These are phyloP conservation scores for Herminia tarsipennalis DNA, from an alignment of 2,888 invertebrate species.

Conservation along the genomic window DNA sequence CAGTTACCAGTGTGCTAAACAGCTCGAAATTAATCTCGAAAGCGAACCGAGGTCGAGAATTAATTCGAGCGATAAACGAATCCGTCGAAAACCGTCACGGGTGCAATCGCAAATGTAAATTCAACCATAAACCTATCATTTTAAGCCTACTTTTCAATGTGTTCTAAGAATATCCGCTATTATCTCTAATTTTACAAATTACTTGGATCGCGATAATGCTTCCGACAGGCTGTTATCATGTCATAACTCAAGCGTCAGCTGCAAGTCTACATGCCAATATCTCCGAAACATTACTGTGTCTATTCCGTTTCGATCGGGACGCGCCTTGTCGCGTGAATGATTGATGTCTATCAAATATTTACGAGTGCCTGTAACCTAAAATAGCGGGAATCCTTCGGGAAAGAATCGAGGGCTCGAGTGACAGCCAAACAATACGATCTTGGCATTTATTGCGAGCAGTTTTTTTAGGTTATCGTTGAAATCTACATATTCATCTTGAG, in stretches of 20 bases:
- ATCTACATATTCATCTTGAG: conserved; percentile 43
- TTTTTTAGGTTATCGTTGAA: conserved; percentile 31
- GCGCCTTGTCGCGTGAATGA: conserved; percentile 43
- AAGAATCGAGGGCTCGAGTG: conserved; percentile 35
- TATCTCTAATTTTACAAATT: conserved; percentile 61
- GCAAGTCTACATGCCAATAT: conserved; percentile 53
- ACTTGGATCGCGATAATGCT: conserved; percentile 49
- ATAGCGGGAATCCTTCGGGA: conserved; percentile 35
- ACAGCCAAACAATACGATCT: conserved; percentile 41
- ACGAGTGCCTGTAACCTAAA: conserved; percentile 33
- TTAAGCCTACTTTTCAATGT: conserved; percentile 19
- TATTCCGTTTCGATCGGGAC: conserved; percentile 19
- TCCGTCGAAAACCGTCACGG: conserved; percentile 43
- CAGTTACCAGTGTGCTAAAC: conserved; percentile 55
- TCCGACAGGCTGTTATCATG: conserved; percentile 51
- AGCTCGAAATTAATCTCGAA: conserved; percentile 62
- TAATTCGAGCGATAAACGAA: conserved; percentile 64
- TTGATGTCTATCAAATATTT: conserved; percentile 53
- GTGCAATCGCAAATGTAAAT: conserved; percentile 4
- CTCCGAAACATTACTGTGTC: conserved; percentile 23
- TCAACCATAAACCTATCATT: conserved; percentile 20
- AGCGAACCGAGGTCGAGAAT: conserved; percentile 58
- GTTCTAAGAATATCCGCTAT: conserved; percentile 30
- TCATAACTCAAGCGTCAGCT: conserved; percentile 59
- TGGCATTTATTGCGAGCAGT: conserved; percentile 41